Conservation (phyloP, 53 echinoderm and acorn worm genomes). For the Luidia sarsii region DNA sequence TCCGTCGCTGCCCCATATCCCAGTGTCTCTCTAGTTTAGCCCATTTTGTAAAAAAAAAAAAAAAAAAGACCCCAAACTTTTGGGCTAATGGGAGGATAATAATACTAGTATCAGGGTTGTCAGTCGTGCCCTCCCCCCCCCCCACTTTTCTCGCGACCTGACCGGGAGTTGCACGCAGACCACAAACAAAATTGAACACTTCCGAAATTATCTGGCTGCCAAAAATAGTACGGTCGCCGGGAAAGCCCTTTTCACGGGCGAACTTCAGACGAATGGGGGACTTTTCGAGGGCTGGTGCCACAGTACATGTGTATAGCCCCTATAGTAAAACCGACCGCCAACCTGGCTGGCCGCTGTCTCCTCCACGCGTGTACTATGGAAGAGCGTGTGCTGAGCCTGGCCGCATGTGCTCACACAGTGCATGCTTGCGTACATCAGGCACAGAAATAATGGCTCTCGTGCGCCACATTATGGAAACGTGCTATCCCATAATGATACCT, state of each 20-base stretch:
- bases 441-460: slow-evolving; percentile 37
- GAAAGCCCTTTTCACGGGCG: slow-evolving; percentile 47
- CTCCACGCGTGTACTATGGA: not conserved
- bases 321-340: too few species aligned
- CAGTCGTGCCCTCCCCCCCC: too few species aligned
- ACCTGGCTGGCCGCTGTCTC: not conserved
- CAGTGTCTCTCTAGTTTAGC: too few species aligned
- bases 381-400: not conserved
- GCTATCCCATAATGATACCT: slow-evolving; percentile 89
- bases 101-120: too few species aligned
- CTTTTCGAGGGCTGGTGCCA: too few species aligned
- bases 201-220: slow-evolving; percentile 45
- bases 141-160: too few species aligned
- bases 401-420: not conserved
- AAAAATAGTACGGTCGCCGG: slow-evolving; percentile 44
- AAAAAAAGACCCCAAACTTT: too few species aligned
- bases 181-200: slow-evolving; percentile 43
- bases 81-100: too few species aligned
- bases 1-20: too few species aligned
- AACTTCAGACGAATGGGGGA: slow-evolving; percentile 48
- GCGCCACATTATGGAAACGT: slow-evolving; percentile 55
- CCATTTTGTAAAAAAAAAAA: too few species aligned
- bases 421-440: slow-evolving; percentile 23
- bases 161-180: too few species aligned
- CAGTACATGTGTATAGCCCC: too few species aligned